Percentiles rank a stretch among this genome's conserved stretches.
phyloP scores from a whole-genome alignment of 2,888 invertebrate genomes.

The Vannuccia rotundouncinata region DNA sequence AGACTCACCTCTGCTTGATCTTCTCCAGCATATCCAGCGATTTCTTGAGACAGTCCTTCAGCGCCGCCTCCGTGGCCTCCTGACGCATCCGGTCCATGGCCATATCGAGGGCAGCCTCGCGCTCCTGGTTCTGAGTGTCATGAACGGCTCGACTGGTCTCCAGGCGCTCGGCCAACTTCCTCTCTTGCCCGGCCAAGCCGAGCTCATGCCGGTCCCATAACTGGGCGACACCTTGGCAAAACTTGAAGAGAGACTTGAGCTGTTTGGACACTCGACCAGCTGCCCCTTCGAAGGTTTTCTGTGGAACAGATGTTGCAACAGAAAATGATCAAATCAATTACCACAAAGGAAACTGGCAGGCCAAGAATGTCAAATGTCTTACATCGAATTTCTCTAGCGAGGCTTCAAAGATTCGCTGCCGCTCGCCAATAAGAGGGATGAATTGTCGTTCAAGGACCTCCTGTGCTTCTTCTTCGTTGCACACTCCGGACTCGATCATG shows the following conservation, averaged over 20 bases:
- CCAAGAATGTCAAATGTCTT: slow-evolving; percentile 32
- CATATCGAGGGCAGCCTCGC: slow-evolving; percentile 53
- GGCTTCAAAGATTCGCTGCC: slow-evolving; percentile 50
- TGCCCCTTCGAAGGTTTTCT: slow-evolving; percentile 50
- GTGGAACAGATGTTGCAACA: not conserved
- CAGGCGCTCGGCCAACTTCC: slow-evolving; percentile 52
- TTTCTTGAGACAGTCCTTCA: slow-evolving; percentile 49
- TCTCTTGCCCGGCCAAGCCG: slow-evolving; percentile 51
- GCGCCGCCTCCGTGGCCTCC: slow-evolving; percentile 48
- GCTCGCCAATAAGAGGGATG: slow-evolving; percentile 52
- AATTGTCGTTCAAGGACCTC: slow-evolving; percentile 48
- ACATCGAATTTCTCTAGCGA: slow-evolving; percentile 53
- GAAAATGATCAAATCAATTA: slow-evolving; percentile 7
- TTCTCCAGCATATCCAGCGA: slow-evolving; percentile 49
- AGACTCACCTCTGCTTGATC: slow-evolving; percentile 50
- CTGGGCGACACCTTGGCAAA: slow-evolving; percentile 52
- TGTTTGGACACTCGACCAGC: slow-evolving; percentile 45
- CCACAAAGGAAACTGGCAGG: not conserved
- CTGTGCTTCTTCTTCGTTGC: slow-evolving; percentile 45
- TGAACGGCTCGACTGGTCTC: slow-evolving; percentile 50
- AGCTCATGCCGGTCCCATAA: slow-evolving; percentile 56
- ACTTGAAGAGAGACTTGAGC: slow-evolving; percentile 52
- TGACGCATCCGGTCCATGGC: slow-evolving; percentile 55
- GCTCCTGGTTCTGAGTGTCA: slow-evolving; percentile 53
- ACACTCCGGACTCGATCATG: slow-evolving; percentile 46